Evolutionary conservation across 2,113 vertebrate species (phyloP), one percentile per base, ranked within the genome.

Genomic region (Nanorana parkeri): DNA sequence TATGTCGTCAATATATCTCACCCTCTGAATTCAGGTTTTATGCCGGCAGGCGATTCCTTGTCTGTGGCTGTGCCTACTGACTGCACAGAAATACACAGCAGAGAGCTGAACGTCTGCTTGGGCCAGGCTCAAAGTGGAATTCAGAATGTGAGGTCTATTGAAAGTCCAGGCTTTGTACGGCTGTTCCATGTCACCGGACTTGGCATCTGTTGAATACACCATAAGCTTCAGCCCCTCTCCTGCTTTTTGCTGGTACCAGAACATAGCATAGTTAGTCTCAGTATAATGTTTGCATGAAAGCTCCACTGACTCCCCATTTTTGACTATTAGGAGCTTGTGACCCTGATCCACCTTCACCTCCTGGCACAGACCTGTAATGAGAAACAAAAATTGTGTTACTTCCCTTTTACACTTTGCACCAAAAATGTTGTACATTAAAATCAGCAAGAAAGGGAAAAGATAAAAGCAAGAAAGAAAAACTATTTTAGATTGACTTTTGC

Each of bases 41-140:
- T 73, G 58, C 58, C 23, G 5, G 1, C 24, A 10, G 36, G 5
- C 23, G 17, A 68, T 19, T n/a, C 8, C 0, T 0, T 17, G n/a
- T 73, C 2, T 65, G 68, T 23, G 6, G 36, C 79, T 81, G 79
- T 81, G 79, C 23, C 29, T 64, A 15, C 79, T 81, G 24, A 29
- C 41, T 23, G 79, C 58, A 24, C 79, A 81, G 79, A 65, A 73
- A 55, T 81, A 81, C 13, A 73, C 58, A 2, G 79, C 79, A 6
- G 79, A 72, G 23, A 72, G 41, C 24, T 29, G 0, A 32, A 20
- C 2, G 20, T 64, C 26, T 4, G 36, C 55, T 16, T 4, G 1
- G 0, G 36, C 2, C 13, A 54, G 3, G 15, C 17, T 55, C 58
- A 73, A 68, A 4, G 10, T 52, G 5, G 78, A 61, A 20, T 15